phyloP scores from a whole-genome alignment of 2,888 invertebrate species.

The Strigamia maritima region DNA sequence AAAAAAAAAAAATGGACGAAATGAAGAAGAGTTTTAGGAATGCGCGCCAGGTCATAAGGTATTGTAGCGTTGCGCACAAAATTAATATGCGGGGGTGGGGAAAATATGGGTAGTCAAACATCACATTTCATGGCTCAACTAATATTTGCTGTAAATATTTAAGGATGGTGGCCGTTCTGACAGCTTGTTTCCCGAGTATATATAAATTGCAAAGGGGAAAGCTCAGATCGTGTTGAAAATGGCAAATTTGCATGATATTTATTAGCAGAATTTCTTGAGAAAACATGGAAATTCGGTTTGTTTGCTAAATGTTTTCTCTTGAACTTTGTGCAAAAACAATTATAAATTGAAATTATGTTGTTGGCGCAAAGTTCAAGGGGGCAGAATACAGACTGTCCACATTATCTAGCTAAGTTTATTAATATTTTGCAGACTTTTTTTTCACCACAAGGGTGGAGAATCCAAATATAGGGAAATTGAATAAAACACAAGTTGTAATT shows the following conservation, averaged over 20 bases:
- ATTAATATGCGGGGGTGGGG: not conserved
- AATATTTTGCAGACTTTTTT: not conserved
- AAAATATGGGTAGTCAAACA: slow-evolving; percentile 8
- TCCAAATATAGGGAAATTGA: not conserved
- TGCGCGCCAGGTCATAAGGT: not conserved
- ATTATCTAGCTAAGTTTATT: too few relatives aligned
- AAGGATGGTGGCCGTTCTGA: slow-evolving; percentile 6
- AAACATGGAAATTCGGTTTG: too few relatives aligned
- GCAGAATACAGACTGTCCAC: too few relatives aligned
- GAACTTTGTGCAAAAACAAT: too few relatives aligned
- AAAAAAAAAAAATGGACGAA: not conserved
- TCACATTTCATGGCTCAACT: slow-evolving; percentile 19
- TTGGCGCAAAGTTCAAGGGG: too few relatives aligned
- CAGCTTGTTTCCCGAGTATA: not conserved
- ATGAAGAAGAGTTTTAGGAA: not conserved
- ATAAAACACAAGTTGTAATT: slow-evolving; percentile 32
- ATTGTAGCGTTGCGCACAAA: not conserved
- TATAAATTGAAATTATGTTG: too few relatives aligned
- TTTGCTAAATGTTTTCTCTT: too few relatives aligned
- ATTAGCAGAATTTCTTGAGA: too few relatives aligned
- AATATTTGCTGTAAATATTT: slow-evolving; percentile 32
- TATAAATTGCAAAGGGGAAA: not conserved
- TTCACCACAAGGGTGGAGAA: not conserved
- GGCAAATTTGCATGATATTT: too few relatives aligned
- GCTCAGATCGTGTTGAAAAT: too few relatives aligned